Percentiles rank a stretch among this genome's conserved stretches.
These are phyloP conservation scores for Setipinna tenuifilis DNA, from an alignment of 2,797 vertebrate species.

Conservation along the genomic window DNA sequence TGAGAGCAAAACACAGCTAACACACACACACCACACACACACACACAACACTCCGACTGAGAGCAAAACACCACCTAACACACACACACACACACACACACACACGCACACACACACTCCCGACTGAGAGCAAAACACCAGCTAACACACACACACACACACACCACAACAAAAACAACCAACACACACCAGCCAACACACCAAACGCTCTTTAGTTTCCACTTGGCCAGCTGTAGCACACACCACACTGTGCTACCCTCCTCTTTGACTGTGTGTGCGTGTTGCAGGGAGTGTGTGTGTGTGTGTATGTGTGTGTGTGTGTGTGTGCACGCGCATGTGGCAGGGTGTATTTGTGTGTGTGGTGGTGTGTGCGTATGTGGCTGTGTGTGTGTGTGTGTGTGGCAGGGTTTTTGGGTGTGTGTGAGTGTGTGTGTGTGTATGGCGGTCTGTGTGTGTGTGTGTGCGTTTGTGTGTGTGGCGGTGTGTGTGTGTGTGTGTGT, in stretches of 20 bases:
- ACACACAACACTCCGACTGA: background rate
- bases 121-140: background rate
- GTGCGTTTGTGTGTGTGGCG: background rate
- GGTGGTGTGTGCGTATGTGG: no score
- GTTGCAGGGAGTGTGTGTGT: background rate
- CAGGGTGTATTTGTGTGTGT: background rate
- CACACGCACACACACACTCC: background rate
- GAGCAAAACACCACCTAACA: background rate
- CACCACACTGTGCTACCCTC: background rate
- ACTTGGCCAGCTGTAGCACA: background rate
- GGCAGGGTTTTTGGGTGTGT: no score
- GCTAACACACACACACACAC: background rate
- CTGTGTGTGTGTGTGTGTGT: slow-evolving; percentile 5
- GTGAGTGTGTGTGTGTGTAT: background rate
- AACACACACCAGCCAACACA: background rate
- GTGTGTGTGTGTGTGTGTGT: slow-evolving; percentile 17
- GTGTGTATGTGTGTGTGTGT: background rate
- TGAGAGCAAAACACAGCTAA: background rate
- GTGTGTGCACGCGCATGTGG: background rate
- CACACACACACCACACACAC: background rate
- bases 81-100: background rate
- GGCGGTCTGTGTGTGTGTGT: no score
- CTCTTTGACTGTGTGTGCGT: background rate
- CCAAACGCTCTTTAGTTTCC: background rate
- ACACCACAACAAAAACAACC: background rate